Conservation (phyloP, 2,113 vertebrate genomes). For the Todiramphus chloris region DNA sequence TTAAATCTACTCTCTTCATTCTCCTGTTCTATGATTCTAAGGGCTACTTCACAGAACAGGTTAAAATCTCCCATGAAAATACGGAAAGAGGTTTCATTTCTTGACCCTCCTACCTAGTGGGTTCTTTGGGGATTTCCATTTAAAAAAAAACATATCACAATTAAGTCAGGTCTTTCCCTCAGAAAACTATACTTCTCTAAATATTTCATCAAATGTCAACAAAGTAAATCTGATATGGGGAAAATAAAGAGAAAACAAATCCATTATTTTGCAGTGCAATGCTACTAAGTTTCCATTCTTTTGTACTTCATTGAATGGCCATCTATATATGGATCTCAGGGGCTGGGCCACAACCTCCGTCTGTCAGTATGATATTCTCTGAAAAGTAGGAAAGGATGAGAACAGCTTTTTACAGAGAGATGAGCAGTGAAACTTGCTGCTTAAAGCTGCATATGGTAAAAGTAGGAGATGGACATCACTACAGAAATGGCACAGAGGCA, state of each 20-base stretch:
- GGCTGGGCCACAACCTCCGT: neutral
- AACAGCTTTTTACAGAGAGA: neutral
- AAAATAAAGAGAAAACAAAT: neutral
- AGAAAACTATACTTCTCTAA: slow-evolving; percentile 15
- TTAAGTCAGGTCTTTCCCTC: neutral
- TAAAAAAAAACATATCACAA: neutral
- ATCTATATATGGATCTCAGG: neutral
- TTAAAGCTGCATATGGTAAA: neutral
- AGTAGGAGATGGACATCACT: neutral
- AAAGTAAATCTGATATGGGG: neutral
- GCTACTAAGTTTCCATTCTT: neutral
- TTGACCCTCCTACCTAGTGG: neutral
- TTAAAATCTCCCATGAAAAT: neutral
- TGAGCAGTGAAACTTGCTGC: neutral
- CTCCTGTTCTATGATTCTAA: neutral
- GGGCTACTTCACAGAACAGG: neutral
- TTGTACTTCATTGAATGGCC: neutral
- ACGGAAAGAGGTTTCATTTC: neutral
- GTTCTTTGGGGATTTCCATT: neutral
- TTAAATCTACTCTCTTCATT: neutral
- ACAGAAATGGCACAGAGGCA: neutral
- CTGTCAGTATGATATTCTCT: neutral
- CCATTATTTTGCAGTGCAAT: neutral
- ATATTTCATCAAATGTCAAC: neutral
- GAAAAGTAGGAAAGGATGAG: neutral